Evolutionary conservation across 2,113 vertebrate species (phyloP).

Genomic region (Chroicocephalus ridibundus): DNA sequence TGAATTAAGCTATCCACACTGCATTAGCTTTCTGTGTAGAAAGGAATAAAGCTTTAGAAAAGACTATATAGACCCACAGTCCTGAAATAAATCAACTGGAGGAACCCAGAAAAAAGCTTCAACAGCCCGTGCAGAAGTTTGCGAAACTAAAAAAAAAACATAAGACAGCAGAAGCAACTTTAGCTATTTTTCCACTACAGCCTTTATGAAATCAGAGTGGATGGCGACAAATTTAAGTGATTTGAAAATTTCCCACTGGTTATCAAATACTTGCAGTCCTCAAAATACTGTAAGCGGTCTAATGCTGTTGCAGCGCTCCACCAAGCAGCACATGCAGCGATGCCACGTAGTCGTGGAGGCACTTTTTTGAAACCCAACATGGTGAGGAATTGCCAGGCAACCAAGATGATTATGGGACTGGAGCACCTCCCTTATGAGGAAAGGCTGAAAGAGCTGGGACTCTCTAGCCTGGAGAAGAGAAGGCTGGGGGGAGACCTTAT

Average conservation of each 20-base stretch:
- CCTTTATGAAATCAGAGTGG: neutral
- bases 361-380: neutral
- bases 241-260: neutral
- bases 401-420: neutral
- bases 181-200: neutral
- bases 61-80: neutral
- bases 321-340: fast-evolving
- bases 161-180: neutral
- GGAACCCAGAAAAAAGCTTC: neutral
- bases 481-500: no score
- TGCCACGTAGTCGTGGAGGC: fast-evolving
- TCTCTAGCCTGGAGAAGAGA: no score
- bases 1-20: neutral
- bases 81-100: neutral
- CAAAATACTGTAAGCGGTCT: fast-evolving
- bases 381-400: fast-evolving
- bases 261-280: neutral
- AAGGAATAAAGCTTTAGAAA: neutral
- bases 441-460: no score
- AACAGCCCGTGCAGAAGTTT: neutral
- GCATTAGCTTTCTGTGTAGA: neutral
- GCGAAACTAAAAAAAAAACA: neutral
- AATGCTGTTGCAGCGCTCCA: neutral
- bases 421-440: no score
- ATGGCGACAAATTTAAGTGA: neutral